Evolutionary conservation across 2,797 vertebrate genomes (phyloP), one percentile per base, ranked within the genome.

Genomic region (Myotis findleyi): DNA sequence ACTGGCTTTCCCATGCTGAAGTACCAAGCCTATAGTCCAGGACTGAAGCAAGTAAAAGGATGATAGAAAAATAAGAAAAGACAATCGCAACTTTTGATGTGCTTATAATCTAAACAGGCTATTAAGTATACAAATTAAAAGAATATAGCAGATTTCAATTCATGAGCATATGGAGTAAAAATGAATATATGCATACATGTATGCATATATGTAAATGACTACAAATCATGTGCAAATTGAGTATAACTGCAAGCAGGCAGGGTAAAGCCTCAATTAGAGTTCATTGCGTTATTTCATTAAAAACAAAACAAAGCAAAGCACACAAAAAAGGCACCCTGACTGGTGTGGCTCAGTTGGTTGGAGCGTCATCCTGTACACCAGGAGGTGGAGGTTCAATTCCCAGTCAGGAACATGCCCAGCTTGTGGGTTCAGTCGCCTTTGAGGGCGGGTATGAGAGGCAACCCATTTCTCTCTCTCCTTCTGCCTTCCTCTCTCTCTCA

Each of bases 81-180:
- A 69, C 23, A 66, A 33, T 84, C 3, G 64, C 33, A 84, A 44
- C 7, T 76, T 79, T 41, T 62, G 36, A 49, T 68, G 27, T 79
- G 41, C 44, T 92, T 94, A 55, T 53, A 77, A 62, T 81, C 30
- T 27, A 77, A 93, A 62, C 3, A 83, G 49, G 23, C 76, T 90
- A 89, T 86, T 72, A 88, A 91, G 71, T 16, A 55, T 47, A 44
- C 4, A 90, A 79, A 93, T 88, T 55, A 95, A 94, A 89, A 96
- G 71, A 91, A 79, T 17, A 51, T 3, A n/a, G 49, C 16, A 80
- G 36, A 86, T 91, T 93, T 91, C 4, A 38, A 68, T 69, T 87
- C 21, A 53, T 21, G 4, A 41, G 21, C 36, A 36, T 21, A 87
- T 6, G 51, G 69, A 41, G 41, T 69, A 91, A 93, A 94, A 79